Conservation (phyloP, 2,797 vertebrate species). For the Scolopax bukidnonensis region DNA sequence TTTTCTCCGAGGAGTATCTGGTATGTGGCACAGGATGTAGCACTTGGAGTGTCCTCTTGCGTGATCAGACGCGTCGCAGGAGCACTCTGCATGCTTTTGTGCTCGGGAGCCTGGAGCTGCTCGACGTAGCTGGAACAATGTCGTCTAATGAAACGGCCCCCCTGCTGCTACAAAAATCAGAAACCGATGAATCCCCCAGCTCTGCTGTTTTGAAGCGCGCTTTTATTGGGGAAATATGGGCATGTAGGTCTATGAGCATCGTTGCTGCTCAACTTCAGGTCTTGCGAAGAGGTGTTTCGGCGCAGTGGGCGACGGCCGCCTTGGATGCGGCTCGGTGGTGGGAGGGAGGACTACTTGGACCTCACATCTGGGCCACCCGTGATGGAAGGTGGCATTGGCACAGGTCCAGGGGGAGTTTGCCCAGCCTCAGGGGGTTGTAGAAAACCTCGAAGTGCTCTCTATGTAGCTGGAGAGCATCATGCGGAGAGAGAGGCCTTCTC, state of each 20-base stretch:
- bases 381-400: not conserved
- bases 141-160: constrained; percentile 32
- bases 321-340: not conserved
- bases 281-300: not conserved
- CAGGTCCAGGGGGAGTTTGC: not conserved
- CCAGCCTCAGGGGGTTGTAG: not conserved
- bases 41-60: constrained; percentile 16
- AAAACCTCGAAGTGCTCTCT: not conserved
- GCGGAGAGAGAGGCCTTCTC: not conserved
- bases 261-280: not conserved
- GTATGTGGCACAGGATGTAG: constrained; percentile 29
- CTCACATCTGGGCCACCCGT: accelerated
- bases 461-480: not conserved
- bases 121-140: constrained; percentile 28
- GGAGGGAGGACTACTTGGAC: not conserved
- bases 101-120: not conserved
- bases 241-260: not conserved
- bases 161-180: constrained; percentile 49
- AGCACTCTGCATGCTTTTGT: constrained; percentile 8
- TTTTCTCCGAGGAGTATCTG: constrained; percentile 9
- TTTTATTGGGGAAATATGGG: constrained; percentile 12
- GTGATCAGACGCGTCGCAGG: not conserved
- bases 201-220: not conserved
- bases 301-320: not conserved
- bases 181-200: not conserved